Base-by-base conservation (phyloP, 2,797 vertebrate genomes). In the Brotula barbata region DNA sequence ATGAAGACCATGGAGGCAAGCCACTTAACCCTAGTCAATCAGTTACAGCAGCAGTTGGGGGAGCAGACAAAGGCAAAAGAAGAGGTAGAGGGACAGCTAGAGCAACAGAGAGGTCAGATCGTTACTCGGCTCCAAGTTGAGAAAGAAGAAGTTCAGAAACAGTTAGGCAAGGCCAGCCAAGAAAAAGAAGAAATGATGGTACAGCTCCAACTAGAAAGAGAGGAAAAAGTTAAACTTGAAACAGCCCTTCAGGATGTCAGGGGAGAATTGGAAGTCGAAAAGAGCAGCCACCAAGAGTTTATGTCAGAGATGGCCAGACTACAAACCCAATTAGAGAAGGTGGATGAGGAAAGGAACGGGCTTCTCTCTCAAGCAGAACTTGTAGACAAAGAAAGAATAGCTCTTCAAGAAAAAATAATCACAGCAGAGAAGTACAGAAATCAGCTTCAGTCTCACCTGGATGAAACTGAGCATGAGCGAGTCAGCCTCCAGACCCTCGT, bases 41-140 rank as follows among this genome's bases (percentile, higher is more conserved):
- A 82, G 58, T 82, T 96, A 46, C 75, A 87, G 60, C 69, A 52
- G 19, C 79, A 86, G 75, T 55, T 93, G 23, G 81, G 89, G 78
- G 68, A 84, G 25, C 88, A 92, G 83, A 85, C 47, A 16, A 76
- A 84, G 49, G 78, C 88, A 25, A 88, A 84, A 20, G 86, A 75
- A 64, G 90, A 86, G 25, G 70, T 88, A 25, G 75, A 91, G 1
- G 69, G 77, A 77, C 69, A 75, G 64, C 62, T 89, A 2, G 89
- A 91, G 79, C 82, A 75, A 54, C 82, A 78, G 61, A 90, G 79
- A 78, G 81, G 65, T 68, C 84, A 80, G 51, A 85, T 90, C 71
- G 52, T 28, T 60, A 31, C 51, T 31, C 52, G 65, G 86, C 91
- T 83, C 62, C 47, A 78, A 58, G 56, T 55, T 10, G 76, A 82